A percentile compares a stretch with the other conserved stretches of the same genome.
These are phyloP conservation scores for Cremastinae sp. DNA, from an alignment of 2,888 invertebrate genomes.

Conservation along the genomic window DNA sequence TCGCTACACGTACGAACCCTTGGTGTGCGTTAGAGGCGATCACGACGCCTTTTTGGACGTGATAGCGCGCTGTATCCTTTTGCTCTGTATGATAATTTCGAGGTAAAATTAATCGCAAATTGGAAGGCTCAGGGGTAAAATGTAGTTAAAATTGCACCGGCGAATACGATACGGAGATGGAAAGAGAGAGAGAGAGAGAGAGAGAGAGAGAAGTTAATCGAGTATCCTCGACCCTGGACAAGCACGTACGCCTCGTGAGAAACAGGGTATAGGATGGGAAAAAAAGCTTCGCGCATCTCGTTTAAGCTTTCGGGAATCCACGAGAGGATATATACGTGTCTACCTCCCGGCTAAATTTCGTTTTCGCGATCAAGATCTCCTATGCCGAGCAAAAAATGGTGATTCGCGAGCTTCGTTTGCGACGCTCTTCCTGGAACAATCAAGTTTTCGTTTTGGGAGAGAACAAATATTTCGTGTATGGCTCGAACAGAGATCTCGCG, in stretches of 20 bases:
- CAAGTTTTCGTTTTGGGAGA: too few relatives aligned
- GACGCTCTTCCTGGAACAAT: background rate
- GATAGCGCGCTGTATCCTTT: constrained; percentile 6
- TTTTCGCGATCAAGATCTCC: constrained; percentile 1
- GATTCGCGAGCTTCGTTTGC: background rate
- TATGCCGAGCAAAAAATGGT: too few relatives aligned
- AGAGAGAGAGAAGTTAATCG: background rate
- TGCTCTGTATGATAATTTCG: constrained; percentile 10
- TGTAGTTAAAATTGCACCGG: constrained; percentile 13
- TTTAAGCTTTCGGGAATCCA: constrained; percentile 9
- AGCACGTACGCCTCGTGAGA: too few relatives aligned
- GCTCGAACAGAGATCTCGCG: too few relatives aligned
- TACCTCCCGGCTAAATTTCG: constrained; percentile 11
- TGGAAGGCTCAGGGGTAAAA: constrained; percentile 8
- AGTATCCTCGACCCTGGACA: background rate
- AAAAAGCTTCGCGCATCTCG: background rate
- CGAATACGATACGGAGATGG: background rate
- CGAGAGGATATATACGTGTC: background rate
- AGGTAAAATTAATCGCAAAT: constrained; percentile 27
- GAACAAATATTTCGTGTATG: too few relatives aligned
- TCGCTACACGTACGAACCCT: background rate
- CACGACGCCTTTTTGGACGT: background rate
- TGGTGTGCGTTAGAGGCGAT: too few relatives aligned
- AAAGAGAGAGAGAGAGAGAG: background rate
- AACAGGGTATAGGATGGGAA: too few relatives aligned